Percentiles rank a stretch among this genome's conserved stretches.
These are phyloP conservation scores for Podilymbus podiceps DNA, from an alignment of 2,113 vertebrate genomes.

Conservation along the genomic window DNA sequence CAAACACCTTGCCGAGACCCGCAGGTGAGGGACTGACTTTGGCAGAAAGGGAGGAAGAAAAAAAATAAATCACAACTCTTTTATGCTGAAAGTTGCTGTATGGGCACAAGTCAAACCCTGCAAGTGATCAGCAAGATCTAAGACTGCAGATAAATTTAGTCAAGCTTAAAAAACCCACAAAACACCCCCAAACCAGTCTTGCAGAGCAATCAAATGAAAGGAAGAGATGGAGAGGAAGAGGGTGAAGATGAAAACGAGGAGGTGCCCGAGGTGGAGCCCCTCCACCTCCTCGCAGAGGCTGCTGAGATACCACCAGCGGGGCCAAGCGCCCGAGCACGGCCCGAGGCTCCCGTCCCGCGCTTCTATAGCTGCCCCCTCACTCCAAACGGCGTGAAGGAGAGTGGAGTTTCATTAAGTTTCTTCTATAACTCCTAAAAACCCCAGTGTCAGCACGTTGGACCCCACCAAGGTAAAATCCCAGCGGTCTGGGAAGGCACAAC, in stretches of 20 bases:
- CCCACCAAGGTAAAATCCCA: neutral
- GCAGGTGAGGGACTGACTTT: neutral
- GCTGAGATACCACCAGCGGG: neutral
- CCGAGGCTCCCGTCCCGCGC: rapidly evolving
- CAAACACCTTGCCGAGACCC: neutral
- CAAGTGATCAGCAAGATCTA: neutral
- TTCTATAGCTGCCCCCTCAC: neutral
- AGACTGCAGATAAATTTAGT: neutral
- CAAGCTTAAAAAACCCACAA: neutral
- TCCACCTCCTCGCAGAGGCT: neutral
- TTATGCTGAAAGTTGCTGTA: rapidly evolving
- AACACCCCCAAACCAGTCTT: too few species aligned
- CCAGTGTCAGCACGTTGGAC: rapidly evolving
- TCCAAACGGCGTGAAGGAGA: rapidly evolving
- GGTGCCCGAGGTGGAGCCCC: neutral
- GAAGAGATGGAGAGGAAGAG: neutral
- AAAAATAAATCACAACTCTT: rapidly evolving
- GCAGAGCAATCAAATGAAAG: neutral
- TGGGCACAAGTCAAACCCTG: rapidly evolving
- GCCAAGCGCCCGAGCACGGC: rapidly evolving
- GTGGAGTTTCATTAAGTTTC: rapidly evolving
- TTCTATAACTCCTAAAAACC: rapidly evolving
- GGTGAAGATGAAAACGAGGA: neutral
- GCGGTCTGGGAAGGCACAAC: neutral
- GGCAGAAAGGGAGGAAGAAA: neutral